A percentile compares a stretch with the other conserved stretches of the same genome.
Conservation (phyloP, 1,140 invertebrate genomes). For the Drosophila santomea region DNA sequence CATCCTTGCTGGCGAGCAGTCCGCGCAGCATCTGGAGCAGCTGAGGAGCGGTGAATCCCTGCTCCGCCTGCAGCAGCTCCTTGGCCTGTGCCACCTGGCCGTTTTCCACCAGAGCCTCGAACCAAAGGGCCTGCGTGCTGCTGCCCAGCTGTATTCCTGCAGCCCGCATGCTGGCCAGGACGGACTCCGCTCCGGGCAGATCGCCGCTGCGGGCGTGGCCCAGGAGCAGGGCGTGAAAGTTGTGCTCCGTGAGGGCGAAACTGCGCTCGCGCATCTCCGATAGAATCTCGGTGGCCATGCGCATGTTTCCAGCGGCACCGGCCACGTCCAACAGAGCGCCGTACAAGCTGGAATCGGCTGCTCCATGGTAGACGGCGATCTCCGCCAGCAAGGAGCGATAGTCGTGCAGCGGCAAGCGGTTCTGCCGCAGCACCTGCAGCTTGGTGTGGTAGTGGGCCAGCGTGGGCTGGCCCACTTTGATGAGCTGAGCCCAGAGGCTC, state of each 20-base stretch:
- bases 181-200: conserved; percentile 65
- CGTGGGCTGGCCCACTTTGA: conserved; percentile 46
- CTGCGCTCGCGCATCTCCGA: conserved; percentile 85
- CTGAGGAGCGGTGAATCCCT: conserved; percentile 52
- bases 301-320: conserved; percentile 86
- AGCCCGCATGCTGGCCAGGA: conserved; percentile 84
- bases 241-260: conserved; percentile 85
- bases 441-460: conserved; percentile 58
- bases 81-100: conserved; percentile 55
- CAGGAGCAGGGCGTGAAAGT: conserved; percentile 86
- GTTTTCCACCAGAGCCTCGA: conserved; percentile 86
- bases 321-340: conserved; percentile 81
- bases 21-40: conserved; percentile 67
- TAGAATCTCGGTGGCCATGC: conserved; percentile 85
- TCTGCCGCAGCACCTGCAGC: conserved; percentile 63
- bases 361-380: conserved; percentile 50
- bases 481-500: conserved; percentile 62
- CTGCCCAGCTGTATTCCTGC: conserved; percentile 65
- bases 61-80: conserved; percentile 43
- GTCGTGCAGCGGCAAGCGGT: conserved; percentile 55
- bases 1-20: conserved; percentile 9
- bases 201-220: conserved; percentile 85
- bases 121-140: conserved; percentile 85
- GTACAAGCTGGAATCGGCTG: conserved; percentile 51
- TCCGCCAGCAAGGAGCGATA: conserved; percentile 64